Base-by-base conservation (phyloP, 1,140 invertebrate species). In the Nylanderia fulva region DNA sequence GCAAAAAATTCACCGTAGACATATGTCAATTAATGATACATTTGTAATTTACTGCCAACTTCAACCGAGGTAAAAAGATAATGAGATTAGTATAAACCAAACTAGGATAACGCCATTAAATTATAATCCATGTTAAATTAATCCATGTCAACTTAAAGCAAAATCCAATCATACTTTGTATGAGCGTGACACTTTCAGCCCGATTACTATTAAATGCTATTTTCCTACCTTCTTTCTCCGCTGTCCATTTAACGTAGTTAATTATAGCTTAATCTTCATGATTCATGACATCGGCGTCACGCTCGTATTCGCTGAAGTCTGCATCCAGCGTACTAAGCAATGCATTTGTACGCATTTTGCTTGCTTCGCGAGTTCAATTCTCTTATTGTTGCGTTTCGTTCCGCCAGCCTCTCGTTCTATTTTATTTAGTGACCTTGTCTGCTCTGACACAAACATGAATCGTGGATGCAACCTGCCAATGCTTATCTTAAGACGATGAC, bases 301-400 rank as follows among this genome's bases (percentile, higher is more conserved):
- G 79, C 76, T 84, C 68, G 33, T 61, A 42, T 66, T 83, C 71
- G 42, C n/a, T 84, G 76, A 74, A 69, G 63, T 76, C 77, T 56
- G 71, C 86, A 63, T 27, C 13, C 39, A 11, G 21, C 27, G 45
- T 75, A 77, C 64, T 84, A 80, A 85, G 82, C 86, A 83, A 88
- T 85, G 86, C 86, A 91, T 91, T 90, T 86, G 86, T 91, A 91
- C 86, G 86, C 88, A 79, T 71, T 76, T 61, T 83, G 86, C 76
- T 85, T 76, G 84, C 84, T 90, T 85, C 80, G 61, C 60, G 77
- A 58, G 52, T 75, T 88, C 72, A 66, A 68, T 91, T 85, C 86
- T 89, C 80, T 91, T 90, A 90, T 91, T 85, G 79, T 71, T 56
- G 27, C 77, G 29, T 90, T 45, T 91, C 86, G 85, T 89, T 90